Base-by-base conservation (phyloP, 2,888 invertebrate species). In the Lucinisca nassula region DNA sequence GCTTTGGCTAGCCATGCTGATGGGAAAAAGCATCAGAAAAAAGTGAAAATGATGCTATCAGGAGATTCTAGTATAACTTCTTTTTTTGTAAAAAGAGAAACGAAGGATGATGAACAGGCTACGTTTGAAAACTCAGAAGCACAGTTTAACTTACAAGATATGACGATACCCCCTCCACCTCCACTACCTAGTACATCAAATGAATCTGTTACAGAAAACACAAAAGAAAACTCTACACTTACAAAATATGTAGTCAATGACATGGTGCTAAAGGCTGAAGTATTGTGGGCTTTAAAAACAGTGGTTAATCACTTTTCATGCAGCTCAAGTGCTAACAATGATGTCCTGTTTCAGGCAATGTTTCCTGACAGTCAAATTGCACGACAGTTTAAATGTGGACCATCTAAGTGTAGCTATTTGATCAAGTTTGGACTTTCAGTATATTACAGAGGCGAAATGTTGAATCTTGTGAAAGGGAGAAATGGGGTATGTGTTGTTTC, bases 401-500 rank as follows among this genome's bases (percentile, higher is more conserved):
- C 70, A 35, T 77, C 73, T n/a, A 81, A 85, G 58, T 81, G 72
- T 51, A 81, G 61, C 40, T 81, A 85, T 77, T 21, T 85, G 12
- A 77, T 72, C 74, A 30, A 61, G 73, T 85, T 85, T 76, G 84
- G 84, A 67, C 49, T 80, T 32, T 45, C 75, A 21, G 70, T 38
- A 27, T 70, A 73, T 75, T 79, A 45, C 32, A 75, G 55, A 70
- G 77, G 72, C n/a, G 77, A 85, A n/a, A 49, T 81, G n/a, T 24
- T 55, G 45, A 81, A 73, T 73, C 51, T 76, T 72, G 30, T 85
- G 67, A 61, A 49, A 14, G 40, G 67, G 37, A 78, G 72, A n/a
- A n/a, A n/a, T n/a, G n/a, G n/a, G n/a, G n/a, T n/a, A 70, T 90
- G 80, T 76, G 85, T 87, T 27, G 75, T 88, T 21, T n/a, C n/a